Conservation (phyloP, 2,113 vertebrate species). For the Pampusana beccarii region DNA sequence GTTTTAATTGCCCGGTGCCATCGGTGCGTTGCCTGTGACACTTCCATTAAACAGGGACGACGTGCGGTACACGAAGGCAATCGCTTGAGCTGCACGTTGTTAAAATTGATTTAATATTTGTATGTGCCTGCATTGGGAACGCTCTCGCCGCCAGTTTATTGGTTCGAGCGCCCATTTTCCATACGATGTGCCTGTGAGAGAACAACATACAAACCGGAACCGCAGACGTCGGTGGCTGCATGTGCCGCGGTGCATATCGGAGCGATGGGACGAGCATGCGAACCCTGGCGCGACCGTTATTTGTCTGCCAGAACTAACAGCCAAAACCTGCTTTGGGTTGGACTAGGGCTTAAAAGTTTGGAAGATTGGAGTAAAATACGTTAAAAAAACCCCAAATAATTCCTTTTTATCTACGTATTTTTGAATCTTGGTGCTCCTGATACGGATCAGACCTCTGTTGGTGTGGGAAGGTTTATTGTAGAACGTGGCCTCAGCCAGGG, state of each 20-base stretch:
- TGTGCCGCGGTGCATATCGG: neutral
- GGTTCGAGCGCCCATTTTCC: neutral
- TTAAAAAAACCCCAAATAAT: neutral
- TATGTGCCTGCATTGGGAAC: neutral
- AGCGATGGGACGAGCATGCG: neutral
- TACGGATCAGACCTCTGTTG: neutral
- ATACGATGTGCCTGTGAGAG: neutral
- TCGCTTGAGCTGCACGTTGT: neutral
- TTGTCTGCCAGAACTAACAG: neutral
- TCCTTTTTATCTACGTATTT: neutral
- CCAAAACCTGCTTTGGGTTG: neutral
- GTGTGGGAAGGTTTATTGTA: neutral
- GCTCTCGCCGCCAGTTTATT: neutral
- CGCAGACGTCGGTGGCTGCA: neutral
- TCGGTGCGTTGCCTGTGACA: neutral
- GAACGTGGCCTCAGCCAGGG: neutral
- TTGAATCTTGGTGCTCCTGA: neutral
- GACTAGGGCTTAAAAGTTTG: neutral
- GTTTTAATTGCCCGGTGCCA: neutral
- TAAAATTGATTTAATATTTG: neutral
- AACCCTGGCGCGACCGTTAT: rapidly evolving
- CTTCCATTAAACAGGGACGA: rapidly evolving
- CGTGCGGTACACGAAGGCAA: rapidly evolving
- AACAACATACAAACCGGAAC: neutral
- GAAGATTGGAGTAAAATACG: neutral